A percentile compares a stretch with the other conserved stretches of the same genome.
These are phyloP conservation scores for Andrena cerasifolii DNA, from an alignment of 1,140 invertebrate species.

Conservation along the genomic window DNA sequence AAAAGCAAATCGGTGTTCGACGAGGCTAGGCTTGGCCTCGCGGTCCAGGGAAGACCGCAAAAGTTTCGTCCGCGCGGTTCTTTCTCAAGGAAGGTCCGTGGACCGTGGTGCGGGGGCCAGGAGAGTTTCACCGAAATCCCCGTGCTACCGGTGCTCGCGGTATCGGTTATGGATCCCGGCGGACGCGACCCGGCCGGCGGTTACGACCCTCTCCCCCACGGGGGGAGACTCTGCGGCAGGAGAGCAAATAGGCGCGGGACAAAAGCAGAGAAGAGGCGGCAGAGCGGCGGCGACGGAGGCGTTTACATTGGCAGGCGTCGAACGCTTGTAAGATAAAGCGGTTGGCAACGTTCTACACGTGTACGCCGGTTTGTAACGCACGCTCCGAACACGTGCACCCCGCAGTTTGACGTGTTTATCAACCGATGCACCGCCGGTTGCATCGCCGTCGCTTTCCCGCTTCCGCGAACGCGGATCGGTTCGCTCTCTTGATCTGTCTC, in stretches of 20 bases:
- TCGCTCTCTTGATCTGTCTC: no score
- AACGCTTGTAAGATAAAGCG: conserved; percentile 70
- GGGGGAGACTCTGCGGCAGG: not conserved
- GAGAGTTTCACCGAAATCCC: conserved; percentile 31
- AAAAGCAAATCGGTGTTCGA: conserved; percentile 72
- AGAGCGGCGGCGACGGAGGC: conserved; percentile 45
- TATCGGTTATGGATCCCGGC: conserved; percentile 10
- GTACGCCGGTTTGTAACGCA: conserved; percentile 61
- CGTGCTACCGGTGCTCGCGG: no score
- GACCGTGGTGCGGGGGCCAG: not conserved
- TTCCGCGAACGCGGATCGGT: conserved; percentile 22
- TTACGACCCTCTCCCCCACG: conserved; percentile 5
- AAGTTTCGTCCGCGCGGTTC: conserved; percentile 57
- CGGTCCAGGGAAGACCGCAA: conserved; percentile 48
- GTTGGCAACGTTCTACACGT: conserved; percentile 60
- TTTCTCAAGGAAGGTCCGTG: not conserved
- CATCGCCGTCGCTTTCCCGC: conserved; percentile 42
- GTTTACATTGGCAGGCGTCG: conserved; percentile 66
- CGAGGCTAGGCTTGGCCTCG: conserved; percentile 19
- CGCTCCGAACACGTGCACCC: conserved; percentile 58
- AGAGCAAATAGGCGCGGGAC: conserved; percentile 3
- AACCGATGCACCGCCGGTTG: conserved; percentile 41
- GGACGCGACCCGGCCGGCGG: not conserved
- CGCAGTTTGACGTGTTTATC: conserved; percentile 68
- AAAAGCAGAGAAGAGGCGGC: conserved; percentile 22